Evolutionary conservation across 1,140 invertebrate species (phyloP).

Genomic region (Euglossa dilemma): DNA sequence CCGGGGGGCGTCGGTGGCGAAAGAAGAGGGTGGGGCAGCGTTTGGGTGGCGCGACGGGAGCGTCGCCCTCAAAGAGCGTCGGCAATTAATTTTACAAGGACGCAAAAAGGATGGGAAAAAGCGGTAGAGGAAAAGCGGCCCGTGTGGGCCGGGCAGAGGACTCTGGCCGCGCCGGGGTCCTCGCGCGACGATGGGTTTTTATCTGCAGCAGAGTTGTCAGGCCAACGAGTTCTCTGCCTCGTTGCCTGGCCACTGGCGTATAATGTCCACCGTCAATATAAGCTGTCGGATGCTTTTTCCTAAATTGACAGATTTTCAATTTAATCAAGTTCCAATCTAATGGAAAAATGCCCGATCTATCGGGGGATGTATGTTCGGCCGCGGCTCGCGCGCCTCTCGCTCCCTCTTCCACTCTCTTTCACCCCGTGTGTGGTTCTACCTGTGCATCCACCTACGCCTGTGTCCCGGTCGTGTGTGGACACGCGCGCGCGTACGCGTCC

Average conservation of each 20-base stretch:
- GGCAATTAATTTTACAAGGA: conserved; percentile 78
- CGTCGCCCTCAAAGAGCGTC: conserved; percentile 68
- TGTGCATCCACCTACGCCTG: not conserved
- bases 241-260: conserved; percentile 70
- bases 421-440: not conserved
- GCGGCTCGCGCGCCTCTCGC: not conserved
- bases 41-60: conserved; percentile 47
- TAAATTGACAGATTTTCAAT: conserved; percentile 83
- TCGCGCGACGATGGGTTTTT: conserved; percentile 69
- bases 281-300: conserved; percentile 81
- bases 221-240: conserved; percentile 70
- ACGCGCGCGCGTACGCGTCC: not conserved
- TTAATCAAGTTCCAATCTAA: conserved; percentile 82
- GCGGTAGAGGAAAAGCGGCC: conserved; percentile 72
- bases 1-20: not conserved
- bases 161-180: conserved; percentile 17
- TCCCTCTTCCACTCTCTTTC: too few relatives aligned
- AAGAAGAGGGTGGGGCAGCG: not conserved
- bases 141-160: conserved; percentile 55
- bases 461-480: conserved; percentile 11
- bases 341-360: conserved; percentile 82
- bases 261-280: conserved; percentile 81
- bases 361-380: conserved; percentile 69
- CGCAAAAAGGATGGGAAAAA: conserved; percentile 73
- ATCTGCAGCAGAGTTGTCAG: conserved; percentile 76